Conservation (phyloP, 2,888 invertebrate species). For the Eupithecia subumbrata region DNA sequence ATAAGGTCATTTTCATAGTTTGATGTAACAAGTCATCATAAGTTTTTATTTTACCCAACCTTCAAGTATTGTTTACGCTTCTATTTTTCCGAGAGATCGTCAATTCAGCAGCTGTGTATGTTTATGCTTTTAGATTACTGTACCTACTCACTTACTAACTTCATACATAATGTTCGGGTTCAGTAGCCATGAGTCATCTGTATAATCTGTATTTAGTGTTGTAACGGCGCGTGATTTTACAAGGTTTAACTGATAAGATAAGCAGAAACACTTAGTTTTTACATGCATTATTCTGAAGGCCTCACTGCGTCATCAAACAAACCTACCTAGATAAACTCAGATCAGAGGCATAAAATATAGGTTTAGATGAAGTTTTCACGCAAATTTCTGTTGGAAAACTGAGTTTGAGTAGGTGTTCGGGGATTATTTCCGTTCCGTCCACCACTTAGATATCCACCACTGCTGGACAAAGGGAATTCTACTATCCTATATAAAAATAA, state of each 20-base stretch:
- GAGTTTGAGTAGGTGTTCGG: not conserved
- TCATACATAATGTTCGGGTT: not conserved
- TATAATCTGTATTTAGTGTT: not conserved
- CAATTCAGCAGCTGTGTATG: no score
- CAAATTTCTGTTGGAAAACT: not conserved
- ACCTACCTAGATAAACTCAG: not conserved
- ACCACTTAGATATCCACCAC: not conserved
- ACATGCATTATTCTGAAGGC: conserved; percentile 22
- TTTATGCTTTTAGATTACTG: no score
- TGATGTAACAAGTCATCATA: not conserved
- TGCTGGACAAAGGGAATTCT: not conserved
- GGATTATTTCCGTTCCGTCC: not conserved
- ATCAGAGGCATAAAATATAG: not conserved
- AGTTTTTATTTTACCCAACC: not conserved
- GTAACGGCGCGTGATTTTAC: conserved; percentile 31
- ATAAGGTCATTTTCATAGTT: not conserved
- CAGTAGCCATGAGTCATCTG: conserved; percentile 28
- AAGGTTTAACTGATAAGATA: conserved; percentile 43
- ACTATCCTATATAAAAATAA: no score
- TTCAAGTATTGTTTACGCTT: not conserved
- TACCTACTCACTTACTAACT: no score
- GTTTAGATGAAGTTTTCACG: no score
- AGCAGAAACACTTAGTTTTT: conserved; percentile 20
- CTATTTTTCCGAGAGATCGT: no score
- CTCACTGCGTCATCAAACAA: not conserved